A percentile compares a stretch with the other conserved stretches of the same genome.
phyloP scores from a whole-genome alignment of 2,113 vertebrate genomes.

The Salvelinus alpinus region DNA sequence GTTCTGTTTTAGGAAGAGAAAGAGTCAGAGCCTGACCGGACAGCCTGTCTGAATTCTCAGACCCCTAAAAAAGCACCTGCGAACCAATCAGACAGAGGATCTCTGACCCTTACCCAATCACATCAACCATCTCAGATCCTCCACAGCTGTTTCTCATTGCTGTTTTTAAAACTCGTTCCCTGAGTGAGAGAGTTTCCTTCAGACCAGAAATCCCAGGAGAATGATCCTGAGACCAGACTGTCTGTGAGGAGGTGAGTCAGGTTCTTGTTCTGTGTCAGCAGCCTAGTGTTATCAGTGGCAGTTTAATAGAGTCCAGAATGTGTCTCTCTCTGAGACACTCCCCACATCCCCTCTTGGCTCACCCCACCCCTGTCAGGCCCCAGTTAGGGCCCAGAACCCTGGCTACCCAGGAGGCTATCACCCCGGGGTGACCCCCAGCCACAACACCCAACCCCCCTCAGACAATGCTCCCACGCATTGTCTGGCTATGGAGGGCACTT shows the following conservation, averaged over 20 bases:
- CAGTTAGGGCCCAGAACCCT: conserved; percentile 14
- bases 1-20: no score
- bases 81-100: conserved; percentile 22
- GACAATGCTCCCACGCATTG: conserved; percentile 56
- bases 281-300: not conserved
- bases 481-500: conserved; percentile 60
- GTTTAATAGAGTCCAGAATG: conserved; percentile 56
- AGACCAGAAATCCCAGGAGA: conserved; percentile 51
- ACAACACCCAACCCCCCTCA: conserved; percentile 49
- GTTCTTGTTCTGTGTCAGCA: conserved; percentile 11
- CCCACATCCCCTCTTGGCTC: no score
- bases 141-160: conserved; percentile 77
- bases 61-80: conserved; percentile 34
- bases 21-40: not conserved
- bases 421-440: conserved; percentile 60
- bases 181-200: conserved; percentile 67
- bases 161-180: conserved; percentile 67
- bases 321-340: conserved; percentile 6
- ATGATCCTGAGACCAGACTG: conserved; percentile 47
- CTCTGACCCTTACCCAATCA: conserved; percentile 27
- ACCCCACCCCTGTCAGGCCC: no score
- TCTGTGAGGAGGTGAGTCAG: no score
- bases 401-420: conserved; percentile 41
- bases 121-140: conserved; percentile 41
- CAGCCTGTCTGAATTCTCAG: conserved; percentile 6